Evolutionary conservation across 2,888 invertebrate genomes (phyloP).

Genomic region (Andrena bicolor): DNA sequence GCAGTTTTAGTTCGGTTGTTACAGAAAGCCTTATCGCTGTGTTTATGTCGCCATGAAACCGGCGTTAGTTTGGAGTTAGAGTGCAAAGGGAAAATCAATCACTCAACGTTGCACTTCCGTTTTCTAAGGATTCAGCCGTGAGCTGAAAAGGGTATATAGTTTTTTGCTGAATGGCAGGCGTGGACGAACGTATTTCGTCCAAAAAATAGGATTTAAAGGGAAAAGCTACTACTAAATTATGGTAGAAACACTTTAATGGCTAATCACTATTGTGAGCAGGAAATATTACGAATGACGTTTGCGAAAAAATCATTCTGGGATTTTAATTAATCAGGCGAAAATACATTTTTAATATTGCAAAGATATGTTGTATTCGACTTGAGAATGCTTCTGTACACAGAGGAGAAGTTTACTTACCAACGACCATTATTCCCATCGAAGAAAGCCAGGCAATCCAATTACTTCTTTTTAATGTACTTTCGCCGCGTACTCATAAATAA

Average conservation of each 20-base stretch:
- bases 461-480: not conserved
- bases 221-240: too few relatives aligned
- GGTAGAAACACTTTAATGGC: too few relatives aligned
- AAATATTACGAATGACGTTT: too few relatives aligned
- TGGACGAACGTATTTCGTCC: not conserved
- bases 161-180: not conserved
- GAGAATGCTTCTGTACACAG: too few relatives aligned
- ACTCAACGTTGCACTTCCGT: not conserved
- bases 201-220: not conserved
- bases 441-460: not conserved
- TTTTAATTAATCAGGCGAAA: too few relatives aligned
- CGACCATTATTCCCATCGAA: not conserved
- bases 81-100: slow-evolving; percentile 5
- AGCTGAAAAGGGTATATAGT: not conserved
- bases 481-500: not conserved
- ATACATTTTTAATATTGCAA: too few relatives aligned
- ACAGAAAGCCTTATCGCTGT: slow-evolving; percentile 25
- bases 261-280: too few relatives aligned
- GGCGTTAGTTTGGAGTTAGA: not conserved
- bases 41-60: slow-evolving; percentile 25
- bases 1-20: slow-evolving; percentile 24
- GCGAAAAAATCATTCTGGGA: too few relatives aligned
- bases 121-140: not conserved
- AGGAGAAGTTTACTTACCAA: not conserved
- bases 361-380: too few relatives aligned